phyloP scores from a whole-genome alignment of 2,797 vertebrate genomes.

The Onychomys arenicola region DNA sequence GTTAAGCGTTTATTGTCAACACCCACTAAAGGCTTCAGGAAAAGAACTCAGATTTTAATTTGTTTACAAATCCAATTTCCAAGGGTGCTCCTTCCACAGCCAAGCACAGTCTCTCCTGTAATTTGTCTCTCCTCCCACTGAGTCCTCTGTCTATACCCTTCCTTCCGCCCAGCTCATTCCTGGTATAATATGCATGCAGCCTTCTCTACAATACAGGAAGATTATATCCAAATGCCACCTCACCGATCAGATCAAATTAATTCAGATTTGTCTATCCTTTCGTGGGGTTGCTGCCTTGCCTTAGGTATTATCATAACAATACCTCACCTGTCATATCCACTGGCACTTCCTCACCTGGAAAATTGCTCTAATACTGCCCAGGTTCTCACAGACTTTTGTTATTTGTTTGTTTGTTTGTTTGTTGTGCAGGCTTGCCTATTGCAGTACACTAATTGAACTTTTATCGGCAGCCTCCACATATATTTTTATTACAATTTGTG shows the following conservation, averaged over 20 bases:
- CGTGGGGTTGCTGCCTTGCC: constrained; percentile 86
- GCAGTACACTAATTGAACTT: constrained; percentile 82
- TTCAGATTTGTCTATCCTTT: constrained; percentile 88
- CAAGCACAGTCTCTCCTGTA: constrained; percentile 60
- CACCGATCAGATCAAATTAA: constrained; percentile 84
- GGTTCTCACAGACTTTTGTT: constrained; percentile 72
- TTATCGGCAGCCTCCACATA: constrained; percentile 75
- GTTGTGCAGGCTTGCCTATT: constrained; percentile 79
- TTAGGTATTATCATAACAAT: constrained; percentile 88
- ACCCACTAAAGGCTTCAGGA: constrained; percentile 70
- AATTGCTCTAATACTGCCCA: constrained; percentile 84
- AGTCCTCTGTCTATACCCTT: constrained; percentile 67
- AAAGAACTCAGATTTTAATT: constrained; percentile 72
- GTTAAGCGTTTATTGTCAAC: constrained; percentile 72
- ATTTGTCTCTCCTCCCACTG: constrained; percentile 73
- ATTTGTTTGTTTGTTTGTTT: not conserved
- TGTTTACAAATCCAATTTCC: constrained; percentile 76
- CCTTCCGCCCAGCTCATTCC: constrained; percentile 63
- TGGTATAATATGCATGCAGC: constrained; percentile 78
- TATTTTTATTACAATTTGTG: constrained; percentile 82
- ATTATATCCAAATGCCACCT: constrained; percentile 87
- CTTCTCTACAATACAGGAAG: constrained; percentile 76
- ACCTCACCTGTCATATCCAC: constrained; percentile 86
- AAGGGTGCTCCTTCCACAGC: constrained; percentile 63
- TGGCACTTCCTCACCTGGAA: constrained; percentile 84